These are phyloP conservation scores for Diachasmimorpha longicaudata DNA, from an alignment of 1,140 invertebrate genomes.

Conservation along the genomic window DNA sequence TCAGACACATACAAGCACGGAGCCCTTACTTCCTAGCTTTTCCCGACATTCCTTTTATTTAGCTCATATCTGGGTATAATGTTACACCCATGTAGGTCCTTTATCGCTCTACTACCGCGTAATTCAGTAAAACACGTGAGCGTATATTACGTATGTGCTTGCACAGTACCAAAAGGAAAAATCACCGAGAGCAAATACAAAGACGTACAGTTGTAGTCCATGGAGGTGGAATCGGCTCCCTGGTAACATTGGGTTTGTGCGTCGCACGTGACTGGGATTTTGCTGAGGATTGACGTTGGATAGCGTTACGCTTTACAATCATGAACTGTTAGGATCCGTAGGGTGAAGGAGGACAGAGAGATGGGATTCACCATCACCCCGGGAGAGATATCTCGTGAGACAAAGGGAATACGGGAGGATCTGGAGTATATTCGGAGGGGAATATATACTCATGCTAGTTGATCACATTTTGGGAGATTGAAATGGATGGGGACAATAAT, in stretches of 20 bases:
- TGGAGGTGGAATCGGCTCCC: slow-evolving; percentile 2
- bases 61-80: background rate
- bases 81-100: background rate
- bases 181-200: background rate
- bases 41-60: background rate
- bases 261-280: slow-evolving; percentile 26
- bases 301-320: slow-evolving; percentile 5
- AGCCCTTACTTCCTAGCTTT: no score
- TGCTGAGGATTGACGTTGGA: slow-evolving; percentile 1
- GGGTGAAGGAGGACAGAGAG: background rate
- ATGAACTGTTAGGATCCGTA: background rate
- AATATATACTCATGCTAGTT: background rate
- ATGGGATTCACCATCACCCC: background rate
- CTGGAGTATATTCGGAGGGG: background rate
- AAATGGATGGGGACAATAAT: background rate
- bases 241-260: slow-evolving; percentile 12
- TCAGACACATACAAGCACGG: background rate
- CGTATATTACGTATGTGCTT: background rate
- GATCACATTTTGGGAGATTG: slow-evolving; percentile 4
- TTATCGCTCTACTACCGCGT: background rate
- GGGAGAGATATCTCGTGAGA: background rate
- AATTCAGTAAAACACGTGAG: background rate
- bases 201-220: background rate
- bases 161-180: background rate
- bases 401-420: background rate